Evolutionary conservation across 2,113 vertebrate genomes (phyloP).

Genomic region (Tympanuchus pallidicinctus): DNA sequence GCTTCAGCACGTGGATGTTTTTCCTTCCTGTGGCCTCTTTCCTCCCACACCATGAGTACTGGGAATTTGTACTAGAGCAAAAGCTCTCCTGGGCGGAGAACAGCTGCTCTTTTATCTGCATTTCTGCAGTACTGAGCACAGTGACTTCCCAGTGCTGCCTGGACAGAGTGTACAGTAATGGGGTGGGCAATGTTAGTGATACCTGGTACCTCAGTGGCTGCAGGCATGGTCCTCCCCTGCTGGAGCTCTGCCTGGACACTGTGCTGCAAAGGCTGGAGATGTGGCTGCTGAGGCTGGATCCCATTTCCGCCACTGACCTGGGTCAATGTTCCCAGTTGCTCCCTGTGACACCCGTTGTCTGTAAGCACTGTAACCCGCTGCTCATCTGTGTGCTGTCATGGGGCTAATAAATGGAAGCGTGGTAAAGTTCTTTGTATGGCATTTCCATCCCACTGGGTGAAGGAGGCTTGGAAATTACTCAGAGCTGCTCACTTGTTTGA

Average conservation of each 20-base stretch:
- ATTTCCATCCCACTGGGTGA: neutral
- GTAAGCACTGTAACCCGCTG: neutral
- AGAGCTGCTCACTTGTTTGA: slow-evolving; percentile 3
- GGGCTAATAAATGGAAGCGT: neutral
- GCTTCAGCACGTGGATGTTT: neutral
- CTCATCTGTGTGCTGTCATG: neutral
- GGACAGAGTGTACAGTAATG: neutral
- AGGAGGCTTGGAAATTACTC: slow-evolving; percentile 21
- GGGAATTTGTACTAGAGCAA: neutral
- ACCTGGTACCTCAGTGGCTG: neutral
- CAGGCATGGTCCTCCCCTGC: neutral
- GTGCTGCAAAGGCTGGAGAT: neutral
- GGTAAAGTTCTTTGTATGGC: neutral
- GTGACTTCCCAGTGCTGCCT: neutral
- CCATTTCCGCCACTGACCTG: neutral
- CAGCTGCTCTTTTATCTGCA: neutral
- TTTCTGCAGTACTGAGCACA: neutral
- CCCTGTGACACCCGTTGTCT: fast-evolving
- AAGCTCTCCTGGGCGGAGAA: neutral
- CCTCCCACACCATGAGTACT: neutral
- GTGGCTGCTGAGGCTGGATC: neutral
- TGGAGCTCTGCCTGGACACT: neutral
- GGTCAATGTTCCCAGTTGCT: neutral
- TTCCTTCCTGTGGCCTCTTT: neutral
- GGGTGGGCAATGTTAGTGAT: neutral